Conservation (phyloP, 2,888 invertebrate species). For the Pemphredon lugubris region DNA sequence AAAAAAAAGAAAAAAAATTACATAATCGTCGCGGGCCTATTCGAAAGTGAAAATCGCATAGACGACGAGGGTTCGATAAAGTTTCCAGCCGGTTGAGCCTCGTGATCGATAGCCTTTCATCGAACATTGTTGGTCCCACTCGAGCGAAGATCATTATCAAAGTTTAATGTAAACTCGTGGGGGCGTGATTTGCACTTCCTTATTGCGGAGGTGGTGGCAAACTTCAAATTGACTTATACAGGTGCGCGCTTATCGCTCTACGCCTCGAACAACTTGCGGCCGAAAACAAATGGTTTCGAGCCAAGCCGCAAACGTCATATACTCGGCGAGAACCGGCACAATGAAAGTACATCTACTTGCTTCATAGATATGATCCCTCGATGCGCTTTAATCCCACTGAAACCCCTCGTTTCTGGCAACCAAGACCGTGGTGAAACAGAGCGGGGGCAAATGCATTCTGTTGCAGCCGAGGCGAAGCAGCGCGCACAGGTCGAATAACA, state of each 20-base stretch:
- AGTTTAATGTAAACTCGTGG: slow-evolving; percentile 27
- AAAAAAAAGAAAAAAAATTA: not conserved
- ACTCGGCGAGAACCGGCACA: slow-evolving; percentile 40
- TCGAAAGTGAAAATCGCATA: too few relatives aligned
- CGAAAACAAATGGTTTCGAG: slow-evolving; percentile 59
- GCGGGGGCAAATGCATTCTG: slow-evolving; percentile 56
- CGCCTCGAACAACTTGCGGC: slow-evolving; percentile 43
- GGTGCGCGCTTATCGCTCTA: slow-evolving; percentile 42
- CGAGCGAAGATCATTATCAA: slow-evolving; percentile 25
- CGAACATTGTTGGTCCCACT: not conserved
- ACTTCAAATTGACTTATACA: slow-evolving; percentile 58
- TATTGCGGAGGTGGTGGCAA: slow-evolving; percentile 33
- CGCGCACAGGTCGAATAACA: slow-evolving; percentile 46
- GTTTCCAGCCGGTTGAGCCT: too few relatives aligned
- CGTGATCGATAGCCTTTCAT: too few relatives aligned
- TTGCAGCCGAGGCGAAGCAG: slow-evolving; percentile 33
- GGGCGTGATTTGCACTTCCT: slow-evolving; percentile 35
- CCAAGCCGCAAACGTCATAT: slow-evolving; percentile 48
- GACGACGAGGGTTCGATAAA: too few relatives aligned
- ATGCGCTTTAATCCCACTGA: slow-evolving; percentile 64
- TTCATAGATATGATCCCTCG: slow-evolving; percentile 62
- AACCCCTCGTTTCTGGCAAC: slow-evolving; percentile 41
- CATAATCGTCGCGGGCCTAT: too few relatives aligned
- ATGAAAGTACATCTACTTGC: slow-evolving; percentile 50
- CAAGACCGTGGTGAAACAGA: slow-evolving; percentile 37